Conservation (phyloP, 2,888 invertebrate genomes). For the Cartodere bifasciata region DNA sequence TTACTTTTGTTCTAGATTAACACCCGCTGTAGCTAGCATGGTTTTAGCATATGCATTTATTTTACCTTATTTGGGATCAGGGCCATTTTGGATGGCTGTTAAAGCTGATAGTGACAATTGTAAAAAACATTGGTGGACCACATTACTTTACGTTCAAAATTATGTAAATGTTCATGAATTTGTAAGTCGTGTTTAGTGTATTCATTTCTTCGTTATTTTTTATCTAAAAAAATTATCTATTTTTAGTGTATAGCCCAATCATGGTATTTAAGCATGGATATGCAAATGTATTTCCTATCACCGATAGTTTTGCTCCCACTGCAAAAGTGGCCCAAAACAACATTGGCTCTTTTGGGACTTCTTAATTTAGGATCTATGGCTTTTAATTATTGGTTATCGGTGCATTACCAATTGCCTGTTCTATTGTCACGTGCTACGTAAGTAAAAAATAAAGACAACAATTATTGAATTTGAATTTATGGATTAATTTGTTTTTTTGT, state of each 20-base stretch:
- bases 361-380: conserved; percentile 15
- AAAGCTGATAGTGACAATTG: conserved; percentile 16
- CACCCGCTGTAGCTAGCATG: conserved; percentile 37
- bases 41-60: conserved; percentile 36
- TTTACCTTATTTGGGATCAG: conserved; percentile 35
- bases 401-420: conserved; percentile 8
- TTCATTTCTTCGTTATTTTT: not conserved
- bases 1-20: conserved; percentile 29
- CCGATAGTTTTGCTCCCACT: conserved; percentile 40
- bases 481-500: too few species aligned
- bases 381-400: conserved; percentile 9
- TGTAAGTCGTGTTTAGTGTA: conserved; percentile 4
- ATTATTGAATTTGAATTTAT: too few species aligned
- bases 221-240: conserved; percentile 4
- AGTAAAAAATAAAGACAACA: too few species aligned
- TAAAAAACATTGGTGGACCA: conserved; percentile 23
- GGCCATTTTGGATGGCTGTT: conserved; percentile 35
- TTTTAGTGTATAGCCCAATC: conserved; percentile 40
- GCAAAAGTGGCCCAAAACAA: conserved; percentile 28
- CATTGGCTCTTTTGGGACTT: conserved; percentile 13
- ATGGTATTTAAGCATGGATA: conserved; percentile 47
- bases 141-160: conserved; percentile 24
- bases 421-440: too few species aligned
- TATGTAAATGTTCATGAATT: conserved; percentile 17
- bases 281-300: conserved; percentile 40